These are phyloP conservation scores for Oreonectes daqikongensis DNA, from an alignment of 2,797 vertebrate genomes.

Conservation along the genomic window DNA sequence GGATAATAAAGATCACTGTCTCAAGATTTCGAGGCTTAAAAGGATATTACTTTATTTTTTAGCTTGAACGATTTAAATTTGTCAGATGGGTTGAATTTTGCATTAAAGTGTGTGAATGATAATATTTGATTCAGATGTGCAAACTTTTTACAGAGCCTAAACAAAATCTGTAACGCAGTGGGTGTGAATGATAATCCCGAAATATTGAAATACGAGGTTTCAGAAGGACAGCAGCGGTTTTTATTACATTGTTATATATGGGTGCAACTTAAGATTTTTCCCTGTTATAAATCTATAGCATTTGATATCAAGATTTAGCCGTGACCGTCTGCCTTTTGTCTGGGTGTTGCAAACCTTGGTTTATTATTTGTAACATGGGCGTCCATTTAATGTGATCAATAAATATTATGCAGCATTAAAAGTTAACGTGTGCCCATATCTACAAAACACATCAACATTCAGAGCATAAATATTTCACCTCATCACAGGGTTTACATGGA, in stretches of 20 bases:
- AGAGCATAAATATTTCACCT: slow-evolving; percentile 13
- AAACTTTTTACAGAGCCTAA: too few species aligned
- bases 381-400: slow-evolving; percentile 15
- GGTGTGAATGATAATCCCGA: too few species aligned
- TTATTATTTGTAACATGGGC: slow-evolving; percentile 37
- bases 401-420: slow-evolving; percentile 16
- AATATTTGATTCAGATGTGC: background rate
- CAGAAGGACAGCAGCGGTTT: too few species aligned
- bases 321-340: slow-evolving; percentile 5
- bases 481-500: background rate
- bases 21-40: background rate
- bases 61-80: too few species aligned
- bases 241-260: too few species aligned
- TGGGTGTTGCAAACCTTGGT: slow-evolving; percentile 18
- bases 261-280: too few species aligned
- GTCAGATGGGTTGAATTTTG: too few species aligned
- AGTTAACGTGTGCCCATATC: slow-evolving; percentile 26
- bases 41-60: too few species aligned
- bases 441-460: slow-evolving; percentile 23
- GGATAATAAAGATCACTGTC: slow-evolving; percentile 27
- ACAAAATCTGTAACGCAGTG: too few species aligned
- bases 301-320: background rate
- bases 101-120: background rate
- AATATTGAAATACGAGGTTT: too few species aligned
- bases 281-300: too few species aligned